These are phyloP conservation scores for Sphenodon punctatus DNA, from an alignment of 2,797 vertebrate species.

Conservation along the genomic window DNA sequence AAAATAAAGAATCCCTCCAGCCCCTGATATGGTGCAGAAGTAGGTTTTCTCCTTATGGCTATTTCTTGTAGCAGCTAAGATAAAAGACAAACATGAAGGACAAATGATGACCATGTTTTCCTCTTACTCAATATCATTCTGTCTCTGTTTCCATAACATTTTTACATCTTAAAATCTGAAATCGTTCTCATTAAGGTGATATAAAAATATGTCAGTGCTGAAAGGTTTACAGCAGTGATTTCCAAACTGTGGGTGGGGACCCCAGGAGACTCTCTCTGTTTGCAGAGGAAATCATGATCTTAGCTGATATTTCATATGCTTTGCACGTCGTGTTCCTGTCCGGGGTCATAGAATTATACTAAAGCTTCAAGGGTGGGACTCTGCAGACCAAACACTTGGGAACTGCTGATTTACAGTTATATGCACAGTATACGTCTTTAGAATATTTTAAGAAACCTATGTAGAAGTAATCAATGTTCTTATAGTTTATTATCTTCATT, in stretches of 20 bases:
- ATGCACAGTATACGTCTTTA: not conserved
- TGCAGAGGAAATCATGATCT: too few relatives aligned
- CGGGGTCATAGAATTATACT: too few relatives aligned
- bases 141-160: not conserved
- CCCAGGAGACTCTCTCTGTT: too few relatives aligned
- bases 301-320: too few relatives aligned
- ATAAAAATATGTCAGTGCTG: rapidly evolving
- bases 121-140: rapidly evolving
- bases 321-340: too few relatives aligned
- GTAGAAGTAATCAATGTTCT: not conserved
- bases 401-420: too few relatives aligned
- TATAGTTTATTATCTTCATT: not conserved
- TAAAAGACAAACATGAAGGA: conserved; percentile 30
- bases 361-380: too few relatives aligned
- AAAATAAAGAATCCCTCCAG: conserved; percentile 70
- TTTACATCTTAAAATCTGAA: not conserved
- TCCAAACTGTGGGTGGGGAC: too few relatives aligned
- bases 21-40: conserved; percentile 53
- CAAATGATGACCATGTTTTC: not conserved
- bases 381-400: too few relatives aligned
- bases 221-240: too few relatives aligned
- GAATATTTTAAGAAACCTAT: not conserved
- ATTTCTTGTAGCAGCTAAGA: conserved; percentile 65
- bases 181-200: not conserved
- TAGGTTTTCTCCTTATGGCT: conserved; percentile 58